Base-by-base conservation (phyloP, 2,888 invertebrate genomes). In the Prostheceraeus crozeri region DNA sequence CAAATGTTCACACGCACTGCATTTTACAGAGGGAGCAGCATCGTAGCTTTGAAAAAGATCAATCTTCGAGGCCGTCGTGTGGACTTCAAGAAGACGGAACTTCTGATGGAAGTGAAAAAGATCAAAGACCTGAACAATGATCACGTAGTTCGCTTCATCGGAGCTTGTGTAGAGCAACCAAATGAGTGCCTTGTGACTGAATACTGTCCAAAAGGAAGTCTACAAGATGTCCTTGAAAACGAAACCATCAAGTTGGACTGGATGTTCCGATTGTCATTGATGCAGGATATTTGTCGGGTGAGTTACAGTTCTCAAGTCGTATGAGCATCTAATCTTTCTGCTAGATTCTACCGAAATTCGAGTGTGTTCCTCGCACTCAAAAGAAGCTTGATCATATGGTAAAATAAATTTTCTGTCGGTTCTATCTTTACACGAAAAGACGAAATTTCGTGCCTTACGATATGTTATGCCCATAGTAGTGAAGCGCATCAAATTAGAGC, bases 181-280 rank as follows among this genome's bases (percentile, higher is more conserved):
- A 71, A 79, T 65, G 84, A 85, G 68, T 88, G 89, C 72, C 79
- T 98, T 1, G 80, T 98, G 16, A 93, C 89, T 0, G 98, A 98
- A 77, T 96, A 94, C 75, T 96, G 94, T 71, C 89, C 89, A 1
- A 89, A 89, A 76, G 93, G 93, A 33, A 90, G 89, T 28, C 79
- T 93, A 48, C 77, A 76, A 71, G 79, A 80, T 66, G 79, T 80
- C 11, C 65, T 94, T 67, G 91, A 91, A 76, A 89, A 91, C 74
- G 88, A 89, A 61, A 84, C 87, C 66, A 85, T 93, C 59, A 86
- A 87, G 69, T 78, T 93, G 65, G 94, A 94, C 75, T 85, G 85
- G 83, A 87, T 90, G 82, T 91, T 94, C 73, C 84, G 87, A 73
- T 84, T 88, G 76, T 91, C 90, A 51, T 79, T 94, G 59, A 89